Conservation (phyloP, 2,797 vertebrate genomes). For the Arnoldichthys spilopterus region DNA sequence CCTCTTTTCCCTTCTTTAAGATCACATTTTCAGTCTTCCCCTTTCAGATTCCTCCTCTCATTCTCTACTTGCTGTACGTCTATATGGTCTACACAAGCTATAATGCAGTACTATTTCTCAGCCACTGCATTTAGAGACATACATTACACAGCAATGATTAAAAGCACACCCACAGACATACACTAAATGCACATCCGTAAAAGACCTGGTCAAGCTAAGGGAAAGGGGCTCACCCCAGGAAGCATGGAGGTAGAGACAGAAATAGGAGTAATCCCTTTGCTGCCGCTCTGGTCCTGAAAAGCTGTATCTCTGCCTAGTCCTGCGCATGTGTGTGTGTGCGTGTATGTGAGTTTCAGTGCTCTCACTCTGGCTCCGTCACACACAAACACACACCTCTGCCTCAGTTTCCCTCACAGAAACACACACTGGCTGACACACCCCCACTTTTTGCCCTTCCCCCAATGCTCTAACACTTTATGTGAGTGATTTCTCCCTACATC, state of each 20-base stretch:
- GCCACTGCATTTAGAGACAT: slow-evolving; percentile 29
- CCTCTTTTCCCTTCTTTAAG: neutral
- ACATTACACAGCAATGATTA: slow-evolving; percentile 33
- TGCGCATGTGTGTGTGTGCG: slow-evolving; percentile 37
- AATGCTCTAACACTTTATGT: slow-evolving; percentile 16
- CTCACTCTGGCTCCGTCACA: slow-evolving; percentile 28
- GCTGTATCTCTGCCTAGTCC: slow-evolving; percentile 49
- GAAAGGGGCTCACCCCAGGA: slow-evolving; percentile 54
- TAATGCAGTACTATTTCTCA: slow-evolving; percentile 17
- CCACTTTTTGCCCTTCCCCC: slow-evolving; percentile 48
- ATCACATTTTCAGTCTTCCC: slow-evolving; percentile 13
- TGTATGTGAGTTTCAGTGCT: slow-evolving; percentile 43
- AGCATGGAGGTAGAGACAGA: slow-evolving; percentile 49
- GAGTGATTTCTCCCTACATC: slow-evolving; percentile 29
- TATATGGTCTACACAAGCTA: slow-evolving; percentile 34
- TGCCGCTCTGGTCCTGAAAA: slow-evolving; percentile 47
- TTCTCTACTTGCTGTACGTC: slow-evolving; percentile 19
- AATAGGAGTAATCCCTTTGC: slow-evolving; percentile 55
- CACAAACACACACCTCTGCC: slow-evolving; percentile 29
- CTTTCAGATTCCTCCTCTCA: neutral
- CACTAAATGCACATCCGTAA: slow-evolving; percentile 3
- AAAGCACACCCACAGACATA: slow-evolving; percentile 17
- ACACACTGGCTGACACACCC: slow-evolving; percentile 36
- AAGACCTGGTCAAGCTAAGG: slow-evolving; percentile 26
- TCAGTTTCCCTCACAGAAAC: slow-evolving; percentile 38